Evolutionary conservation across 2,888 invertebrate species (phyloP).

Genomic region (Callyntrura sp.): DNA sequence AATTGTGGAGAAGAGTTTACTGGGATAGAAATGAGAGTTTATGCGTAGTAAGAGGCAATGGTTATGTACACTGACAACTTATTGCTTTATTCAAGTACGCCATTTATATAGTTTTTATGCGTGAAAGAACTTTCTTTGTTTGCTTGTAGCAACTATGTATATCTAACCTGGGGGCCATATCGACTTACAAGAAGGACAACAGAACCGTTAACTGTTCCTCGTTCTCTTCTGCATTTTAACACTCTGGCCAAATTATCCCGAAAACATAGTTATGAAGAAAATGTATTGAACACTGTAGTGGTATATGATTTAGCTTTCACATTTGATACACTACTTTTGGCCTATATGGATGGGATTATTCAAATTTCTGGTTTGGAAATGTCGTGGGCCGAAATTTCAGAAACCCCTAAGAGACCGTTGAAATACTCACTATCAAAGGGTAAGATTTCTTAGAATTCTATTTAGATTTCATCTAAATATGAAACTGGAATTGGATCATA

Average conservation of each 20-base stretch:
- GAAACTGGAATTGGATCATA: too few relatives aligned
- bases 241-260: slow-evolving; percentile 47
- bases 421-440: slow-evolving; percentile 69
- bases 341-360: slow-evolving; percentile 72
- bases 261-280: slow-evolving; percentile 39
- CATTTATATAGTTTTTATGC: slow-evolving; percentile 8
- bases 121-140: too few relatives aligned
- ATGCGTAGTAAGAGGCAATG: slow-evolving; percentile 79
- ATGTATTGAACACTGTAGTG: slow-evolving; percentile 41
- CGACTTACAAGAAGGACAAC: slow-evolving; percentile 77
- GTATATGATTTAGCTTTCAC: slow-evolving; percentile 80
- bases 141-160: slow-evolving; percentile 81
- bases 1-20: slow-evolving; percentile 74
- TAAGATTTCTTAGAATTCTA: too few relatives aligned
- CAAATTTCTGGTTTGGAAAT: slow-evolving; percentile 78
- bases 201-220: slow-evolving; percentile 77
- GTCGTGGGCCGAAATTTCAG: slow-evolving; percentile 65
- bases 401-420: slow-evolving; percentile 22
- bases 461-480: too few relatives aligned
- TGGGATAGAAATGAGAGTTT: slow-evolving; percentile 81
- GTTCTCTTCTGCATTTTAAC: slow-evolving; percentile 17
- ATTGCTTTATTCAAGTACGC: too few relatives aligned
- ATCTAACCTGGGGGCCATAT: slow-evolving; percentile 81
- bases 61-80: too few relatives aligned
- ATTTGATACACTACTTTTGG: slow-evolving; percentile 78